Conservation (phyloP, 2,888 invertebrate genomes). For the Hemicrepidius hirtus region DNA sequence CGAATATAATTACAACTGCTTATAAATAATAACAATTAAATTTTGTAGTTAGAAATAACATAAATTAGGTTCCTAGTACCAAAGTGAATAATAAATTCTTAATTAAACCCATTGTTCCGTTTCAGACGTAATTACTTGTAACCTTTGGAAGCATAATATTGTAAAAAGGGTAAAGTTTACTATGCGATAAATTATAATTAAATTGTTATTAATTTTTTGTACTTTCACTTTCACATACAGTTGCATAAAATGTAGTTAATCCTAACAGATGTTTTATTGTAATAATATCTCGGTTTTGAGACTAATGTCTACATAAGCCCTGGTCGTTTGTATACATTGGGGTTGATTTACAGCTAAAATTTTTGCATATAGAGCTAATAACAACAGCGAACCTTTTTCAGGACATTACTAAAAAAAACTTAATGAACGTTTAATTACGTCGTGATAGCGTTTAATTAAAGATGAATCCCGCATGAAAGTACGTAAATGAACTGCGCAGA, state of each 20-base stretch:
- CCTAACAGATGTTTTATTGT: neutral
- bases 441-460: neutral
- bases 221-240: neutral
- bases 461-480: neutral
- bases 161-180: too few species aligned
- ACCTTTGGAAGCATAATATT: too few species aligned
- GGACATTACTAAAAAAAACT: neutral
- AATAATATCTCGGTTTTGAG: neutral
- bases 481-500: neutral
- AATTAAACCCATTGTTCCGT: too few species aligned
- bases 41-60: too few species aligned
- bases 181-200: neutral
- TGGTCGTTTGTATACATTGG: neutral
- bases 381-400: too few species aligned
- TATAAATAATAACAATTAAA: too few species aligned
- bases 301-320: neutral
- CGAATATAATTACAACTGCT: too few species aligned
- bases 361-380: neutral
- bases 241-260: neutral
- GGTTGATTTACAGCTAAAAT: constrained; percentile 1
- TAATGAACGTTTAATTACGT: neutral
- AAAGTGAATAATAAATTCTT: too few species aligned
- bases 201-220: neutral
- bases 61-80: too few species aligned
- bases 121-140: too few species aligned